phyloP scores from a whole-genome alignment of 2,797 vertebrate species.

The Valencia hispanica region DNA sequence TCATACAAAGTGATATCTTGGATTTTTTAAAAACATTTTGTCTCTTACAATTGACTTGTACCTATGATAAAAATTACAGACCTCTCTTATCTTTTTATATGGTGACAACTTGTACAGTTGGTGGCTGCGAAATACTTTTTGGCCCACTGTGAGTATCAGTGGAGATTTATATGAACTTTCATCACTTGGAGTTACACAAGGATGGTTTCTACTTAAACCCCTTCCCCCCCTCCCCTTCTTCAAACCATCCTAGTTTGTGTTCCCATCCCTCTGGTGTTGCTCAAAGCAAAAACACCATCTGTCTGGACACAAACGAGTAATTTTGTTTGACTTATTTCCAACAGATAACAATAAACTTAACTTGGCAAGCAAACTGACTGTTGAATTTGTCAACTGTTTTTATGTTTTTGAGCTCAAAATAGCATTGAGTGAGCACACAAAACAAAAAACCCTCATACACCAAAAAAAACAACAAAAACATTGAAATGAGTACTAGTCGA shows the following conservation, averaged over 20 bases:
- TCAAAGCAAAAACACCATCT: constrained; percentile 3
- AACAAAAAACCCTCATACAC: not conserved
- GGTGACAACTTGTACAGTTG: too few relatives aligned
- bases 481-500: not conserved
- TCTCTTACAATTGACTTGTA: too few relatives aligned
- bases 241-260: not conserved
- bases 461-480: not conserved
- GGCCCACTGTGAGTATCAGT: not conserved
- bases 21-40: too few relatives aligned
- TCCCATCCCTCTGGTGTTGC: not conserved
- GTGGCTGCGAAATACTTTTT: too few relatives aligned
- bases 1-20: too few relatives aligned
- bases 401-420: too few relatives aligned
- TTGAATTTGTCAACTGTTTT: not conserved
- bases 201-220: not conserved
- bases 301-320: too few relatives aligned
- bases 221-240: not conserved
- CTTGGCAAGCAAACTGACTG: not conserved
- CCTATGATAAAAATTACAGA: too few relatives aligned
- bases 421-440: too few relatives aligned
- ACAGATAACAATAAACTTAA: not conserved
- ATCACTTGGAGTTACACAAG: not conserved
- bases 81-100: too few relatives aligned
- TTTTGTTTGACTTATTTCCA: not conserved
- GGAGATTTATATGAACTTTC: not conserved